Percentiles rank a stretch among this genome's conserved stretches.
These are phyloP conservation scores for Drosophila repleta DNA, from an alignment of 1,140 invertebrate species.

Conservation along the genomic window DNA sequence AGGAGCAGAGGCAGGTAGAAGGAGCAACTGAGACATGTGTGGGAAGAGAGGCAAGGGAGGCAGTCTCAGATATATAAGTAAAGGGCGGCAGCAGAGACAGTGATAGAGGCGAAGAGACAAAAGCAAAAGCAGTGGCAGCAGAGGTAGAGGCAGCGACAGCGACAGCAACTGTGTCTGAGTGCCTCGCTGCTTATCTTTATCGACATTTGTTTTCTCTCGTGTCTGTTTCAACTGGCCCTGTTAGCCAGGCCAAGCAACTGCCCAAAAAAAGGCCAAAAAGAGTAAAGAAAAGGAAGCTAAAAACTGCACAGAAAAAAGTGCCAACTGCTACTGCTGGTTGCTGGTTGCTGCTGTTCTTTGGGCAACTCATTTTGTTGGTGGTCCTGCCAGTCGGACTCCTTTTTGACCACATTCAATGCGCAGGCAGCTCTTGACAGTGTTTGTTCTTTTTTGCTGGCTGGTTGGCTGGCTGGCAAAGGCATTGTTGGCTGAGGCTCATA, in stretches of 20 bases:
- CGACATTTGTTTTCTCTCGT: conserved; percentile 30
- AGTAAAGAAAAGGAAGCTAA: conserved; percentile 24
- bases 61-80: too few species aligned
- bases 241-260: conserved; percentile 35
- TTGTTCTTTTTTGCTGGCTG: conserved; percentile 10
- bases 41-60: too few species aligned
- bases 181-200: conserved; percentile 44
- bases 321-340: conserved; percentile 60
- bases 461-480: conserved; percentile 15
- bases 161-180: neutral
- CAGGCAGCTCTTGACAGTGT: conserved; percentile 21
- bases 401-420: conserved; percentile 75
- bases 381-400: conserved; percentile 70
- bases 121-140: neutral
- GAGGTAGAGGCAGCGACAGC: neutral
- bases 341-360: conserved; percentile 19
- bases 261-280: conserved; percentile 35
- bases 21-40: neutral
- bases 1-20: neutral
- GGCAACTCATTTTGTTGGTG: conserved; percentile 50
- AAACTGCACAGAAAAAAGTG: conserved; percentile 45
- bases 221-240: conserved; percentile 49
- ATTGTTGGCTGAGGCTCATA: conserved; percentile 17
- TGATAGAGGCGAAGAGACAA: too few species aligned
- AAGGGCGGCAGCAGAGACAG: neutral